Percentiles rank a stretch among this genome's conserved stretches.
phyloP scores from a whole-genome alignment of 1,140 invertebrate species.

The Pogonognathellus flavescens region DNA sequence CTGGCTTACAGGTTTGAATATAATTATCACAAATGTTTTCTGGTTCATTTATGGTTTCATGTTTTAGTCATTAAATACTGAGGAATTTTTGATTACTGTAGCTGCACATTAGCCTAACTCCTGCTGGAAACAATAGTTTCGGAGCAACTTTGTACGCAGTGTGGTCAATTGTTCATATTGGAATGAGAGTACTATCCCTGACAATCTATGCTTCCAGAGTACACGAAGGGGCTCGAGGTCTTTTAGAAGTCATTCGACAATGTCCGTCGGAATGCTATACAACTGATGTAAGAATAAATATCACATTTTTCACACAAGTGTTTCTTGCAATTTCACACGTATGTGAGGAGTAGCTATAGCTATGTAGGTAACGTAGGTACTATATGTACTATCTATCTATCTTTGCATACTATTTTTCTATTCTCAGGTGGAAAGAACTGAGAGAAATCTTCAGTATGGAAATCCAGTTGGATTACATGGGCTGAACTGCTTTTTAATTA shows the following conservation, averaged over 20 bases:
- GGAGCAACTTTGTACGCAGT: slow-evolving; percentile 13
- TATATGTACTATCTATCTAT: not conserved
- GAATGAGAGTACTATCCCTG: not conserved
- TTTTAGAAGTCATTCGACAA: not conserved
- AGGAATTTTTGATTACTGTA: not conserved
- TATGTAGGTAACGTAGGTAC: slow-evolving; percentile 46
- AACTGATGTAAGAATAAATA: not conserved
- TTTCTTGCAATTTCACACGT: slow-evolving; percentile 1
- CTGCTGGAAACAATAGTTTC: slow-evolving; percentile 32
- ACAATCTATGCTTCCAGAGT: slow-evolving; percentile 2
- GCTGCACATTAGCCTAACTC: slow-evolving; percentile 56
- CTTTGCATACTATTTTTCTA: too few relatives aligned
- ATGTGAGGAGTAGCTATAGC: slow-evolving; percentile 2
- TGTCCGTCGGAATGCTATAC: slow-evolving; percentile 14
- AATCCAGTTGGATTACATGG: slow-evolving; percentile 46
- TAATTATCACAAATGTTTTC: too few relatives aligned
- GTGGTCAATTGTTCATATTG: slow-evolving; percentile 37
- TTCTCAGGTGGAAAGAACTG: slow-evolving; percentile 51
- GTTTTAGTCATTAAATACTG: too few relatives aligned
- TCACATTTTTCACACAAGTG: too few relatives aligned
- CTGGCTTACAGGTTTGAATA: slow-evolving; percentile 54
- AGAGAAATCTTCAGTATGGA: slow-evolving; percentile 24
- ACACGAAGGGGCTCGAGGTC: slow-evolving; percentile 1
- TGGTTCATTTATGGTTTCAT: too few relatives aligned
- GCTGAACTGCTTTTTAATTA: slow-evolving; percentile 49